A percentile compares a stretch with the other conserved stretches of the same genome.
phyloP scores from a whole-genome alignment of 2,797 vertebrate genomes.

The Onychomys leucogaster region DNA sequence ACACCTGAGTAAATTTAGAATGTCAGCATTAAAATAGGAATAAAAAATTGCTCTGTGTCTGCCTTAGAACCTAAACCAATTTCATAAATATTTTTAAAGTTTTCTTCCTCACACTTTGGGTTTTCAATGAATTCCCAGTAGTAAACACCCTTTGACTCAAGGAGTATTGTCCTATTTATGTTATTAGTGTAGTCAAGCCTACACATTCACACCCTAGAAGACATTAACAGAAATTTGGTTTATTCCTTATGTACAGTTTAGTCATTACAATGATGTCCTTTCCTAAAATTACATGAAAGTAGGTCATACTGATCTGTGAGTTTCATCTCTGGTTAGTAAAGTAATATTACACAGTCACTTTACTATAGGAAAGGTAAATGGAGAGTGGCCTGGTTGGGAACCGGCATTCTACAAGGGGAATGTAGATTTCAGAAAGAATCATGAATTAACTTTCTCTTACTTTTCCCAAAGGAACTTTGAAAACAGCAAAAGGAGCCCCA shows the following conservation, averaged over 20 bases:
- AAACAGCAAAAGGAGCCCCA: slow-evolving; percentile 94
- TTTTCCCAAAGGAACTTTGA: slow-evolving; percentile 94
- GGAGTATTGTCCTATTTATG: neutral
- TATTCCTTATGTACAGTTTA: neutral
- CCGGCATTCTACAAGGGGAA: neutral
- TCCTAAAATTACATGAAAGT: slow-evolving; percentile 37
- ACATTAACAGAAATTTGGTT: neutral
- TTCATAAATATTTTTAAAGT: neutral
- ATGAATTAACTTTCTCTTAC: slow-evolving; percentile 80
- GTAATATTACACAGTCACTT: neutral
- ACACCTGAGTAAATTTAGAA: neutral
- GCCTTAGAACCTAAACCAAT: neutral
- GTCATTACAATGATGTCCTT: neutral
- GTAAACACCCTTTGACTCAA: neutral
- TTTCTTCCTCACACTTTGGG: neutral
- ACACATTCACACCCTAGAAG: neutral
- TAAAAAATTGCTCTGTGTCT: neutral
- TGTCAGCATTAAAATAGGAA: neutral
- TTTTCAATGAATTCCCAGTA: neutral
- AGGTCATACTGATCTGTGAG: neutral
- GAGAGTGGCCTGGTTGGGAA: neutral
- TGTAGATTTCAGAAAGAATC: slow-evolving; percentile 48
- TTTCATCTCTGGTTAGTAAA: neutral
- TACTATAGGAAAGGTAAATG: neutral
- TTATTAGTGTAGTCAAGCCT: neutral